A percentile compares a stretch with the other conserved stretches of the same genome.
These are phyloP conservation scores for Antedon mediterranea DNA, from an alignment of 53 echinoderm and acorn worm species.

Conservation along the genomic window DNA sequence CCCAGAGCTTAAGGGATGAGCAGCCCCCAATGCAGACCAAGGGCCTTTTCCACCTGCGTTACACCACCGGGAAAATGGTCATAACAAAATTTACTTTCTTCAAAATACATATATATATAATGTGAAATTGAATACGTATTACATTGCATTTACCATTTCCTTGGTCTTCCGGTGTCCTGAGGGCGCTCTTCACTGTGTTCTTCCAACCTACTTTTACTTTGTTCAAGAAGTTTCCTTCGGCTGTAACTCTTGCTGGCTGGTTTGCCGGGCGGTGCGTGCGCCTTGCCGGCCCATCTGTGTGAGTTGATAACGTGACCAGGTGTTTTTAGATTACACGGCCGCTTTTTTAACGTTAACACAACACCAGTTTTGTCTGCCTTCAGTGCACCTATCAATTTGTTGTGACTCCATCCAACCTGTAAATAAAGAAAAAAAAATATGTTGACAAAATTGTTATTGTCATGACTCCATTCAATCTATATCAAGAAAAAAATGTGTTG, in stretches of 20 bases:
- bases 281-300: neutral
- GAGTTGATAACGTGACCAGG: constrained; percentile 50
- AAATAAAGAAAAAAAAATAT: neutral
- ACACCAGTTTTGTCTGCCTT: constrained; percentile 47
- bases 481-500: too few species aligned
- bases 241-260: neutral
- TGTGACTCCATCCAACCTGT: constrained; percentile 88
- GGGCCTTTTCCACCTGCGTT: too few species aligned
- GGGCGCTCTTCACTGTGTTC: neutral
- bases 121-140: neutral
- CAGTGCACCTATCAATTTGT: constrained; percentile 59
- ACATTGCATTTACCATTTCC: neutral
- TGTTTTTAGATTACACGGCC: constrained; percentile 55
- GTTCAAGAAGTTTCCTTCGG: neutral
- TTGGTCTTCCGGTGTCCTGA: neutral
- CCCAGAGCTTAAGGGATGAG: too few species aligned
- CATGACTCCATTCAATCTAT: too few species aligned
- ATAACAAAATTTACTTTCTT: neutral
- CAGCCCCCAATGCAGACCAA: too few species aligned
- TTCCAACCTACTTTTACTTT: neutral
- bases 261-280: neutral
- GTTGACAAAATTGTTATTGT: too few species aligned
- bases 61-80: too few species aligned
- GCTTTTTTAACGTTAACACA: constrained; percentile 70
- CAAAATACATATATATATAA: neutral